These are phyloP conservation scores for Pararge aegeria DNA, from an alignment of 1,140 invertebrate genomes.

Conservation along the genomic window DNA sequence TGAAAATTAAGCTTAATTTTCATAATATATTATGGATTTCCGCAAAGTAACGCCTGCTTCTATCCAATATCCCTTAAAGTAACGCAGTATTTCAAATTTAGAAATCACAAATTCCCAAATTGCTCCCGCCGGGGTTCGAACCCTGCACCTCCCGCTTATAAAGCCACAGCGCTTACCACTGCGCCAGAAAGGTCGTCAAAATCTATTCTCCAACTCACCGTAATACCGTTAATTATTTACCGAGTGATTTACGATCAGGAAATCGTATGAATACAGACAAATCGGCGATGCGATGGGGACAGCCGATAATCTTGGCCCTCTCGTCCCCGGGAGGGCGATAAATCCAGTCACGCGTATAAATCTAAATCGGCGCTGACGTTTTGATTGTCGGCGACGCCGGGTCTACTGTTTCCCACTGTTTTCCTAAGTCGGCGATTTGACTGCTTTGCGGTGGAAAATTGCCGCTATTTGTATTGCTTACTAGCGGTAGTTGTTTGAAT, in stretches of 20 bases:
- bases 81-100: too few relatives aligned
- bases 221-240: conserved; percentile 2
- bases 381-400: conserved; percentile 43
- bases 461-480: background rate
- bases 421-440: conserved; percentile 35
- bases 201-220: background rate
- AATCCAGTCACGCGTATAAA: conserved; percentile 46
- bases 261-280: conserved; percentile 23
- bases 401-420: conserved; percentile 40
- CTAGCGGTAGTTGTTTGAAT: too few relatives aligned
- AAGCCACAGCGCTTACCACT: too few relatives aligned
- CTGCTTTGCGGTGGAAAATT: conserved; percentile 33
- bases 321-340: conserved; percentile 28
- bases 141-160: too few relatives aligned
- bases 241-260: conserved; percentile 15
- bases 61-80: too few relatives aligned
- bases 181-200: too few relatives aligned
- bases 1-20: too few relatives aligned
- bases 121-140: too few relatives aligned
- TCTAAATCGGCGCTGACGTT: conserved; percentile 59
- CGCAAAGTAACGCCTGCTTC: too few relatives aligned
- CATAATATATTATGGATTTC: too few relatives aligned
- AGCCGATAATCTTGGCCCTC: conserved; percentile 20
- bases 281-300: conserved; percentile 14
- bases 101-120: too few relatives aligned